Conservation (phyloP, 2,888 invertebrate genomes). For the Eledona agricola region DNA sequence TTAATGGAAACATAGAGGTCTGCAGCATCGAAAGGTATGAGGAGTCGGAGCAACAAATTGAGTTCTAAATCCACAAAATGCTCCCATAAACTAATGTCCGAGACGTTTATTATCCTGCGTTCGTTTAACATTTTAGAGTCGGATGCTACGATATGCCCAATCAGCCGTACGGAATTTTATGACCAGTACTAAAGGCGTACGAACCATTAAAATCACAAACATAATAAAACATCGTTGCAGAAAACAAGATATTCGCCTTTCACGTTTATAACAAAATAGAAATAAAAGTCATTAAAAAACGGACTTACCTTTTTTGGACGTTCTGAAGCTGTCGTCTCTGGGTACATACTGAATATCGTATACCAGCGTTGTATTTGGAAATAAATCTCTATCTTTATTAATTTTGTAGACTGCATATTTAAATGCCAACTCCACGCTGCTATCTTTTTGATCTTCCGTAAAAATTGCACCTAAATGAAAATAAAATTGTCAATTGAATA, state of each 20-base stretch:
- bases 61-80: constrained; percentile 42
- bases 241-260: too few relatives aligned
- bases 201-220: too few relatives aligned
- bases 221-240: too few relatives aligned
- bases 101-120: constrained; percentile 42
- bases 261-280: too few relatives aligned
- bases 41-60: constrained; percentile 45
- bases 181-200: not conserved
- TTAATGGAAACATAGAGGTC: constrained; percentile 40
- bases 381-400: constrained; percentile 84
- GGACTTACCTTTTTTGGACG: constrained; percentile 85
- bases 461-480: constrained; percentile 97
- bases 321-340: constrained; percentile 88
- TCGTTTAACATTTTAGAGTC: constrained; percentile 18
- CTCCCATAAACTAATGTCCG: constrained; percentile 43
- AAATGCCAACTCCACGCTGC: constrained; percentile 88
- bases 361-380: constrained; percentile 88
- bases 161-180: constrained; percentile 12
- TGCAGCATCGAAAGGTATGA: constrained; percentile 41
- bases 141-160: constrained; percentile 10
- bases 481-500: too few relatives aligned
- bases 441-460: constrained; percentile 87
- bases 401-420: constrained; percentile 94
- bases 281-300: constrained; percentile 7
- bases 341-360: constrained; percentile 93